phyloP scores from a whole-genome alignment of 2,888 invertebrate species.

The Ommatoiulus sabulosus region DNA sequence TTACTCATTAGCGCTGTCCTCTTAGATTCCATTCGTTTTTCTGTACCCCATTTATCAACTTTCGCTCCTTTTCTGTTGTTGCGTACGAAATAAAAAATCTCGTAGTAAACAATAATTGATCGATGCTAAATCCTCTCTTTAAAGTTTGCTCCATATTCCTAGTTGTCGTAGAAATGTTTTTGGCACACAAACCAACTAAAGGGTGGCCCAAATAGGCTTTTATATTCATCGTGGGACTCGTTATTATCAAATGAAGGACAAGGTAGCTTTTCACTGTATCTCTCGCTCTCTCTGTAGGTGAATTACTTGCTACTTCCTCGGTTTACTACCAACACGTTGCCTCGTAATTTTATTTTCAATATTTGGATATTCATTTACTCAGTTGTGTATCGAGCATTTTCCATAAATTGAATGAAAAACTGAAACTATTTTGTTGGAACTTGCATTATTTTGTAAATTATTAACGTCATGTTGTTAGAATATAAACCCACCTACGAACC shows the following conservation, averaged over 20 bases:
- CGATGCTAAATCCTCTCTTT: background rate
- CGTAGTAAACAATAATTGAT: background rate
- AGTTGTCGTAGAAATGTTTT: conserved; percentile 23
- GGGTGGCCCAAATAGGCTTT: conserved; percentile 47
- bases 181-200: conserved; percentile 51
- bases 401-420: too few species aligned
- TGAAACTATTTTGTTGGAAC: too few species aligned
- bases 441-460: too few species aligned
- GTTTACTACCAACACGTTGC: background rate
- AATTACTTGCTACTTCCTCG: background rate
- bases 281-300: conserved; percentile 1
- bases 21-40: too few species aligned
- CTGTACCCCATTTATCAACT: too few species aligned
- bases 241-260: conserved; percentile 48
- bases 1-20: too few species aligned
- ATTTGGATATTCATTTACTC: too few species aligned
- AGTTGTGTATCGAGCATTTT: too few species aligned
- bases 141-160: conserved; percentile 6
- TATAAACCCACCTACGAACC: too few species aligned
- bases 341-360: too few species aligned
- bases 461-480: too few species aligned
- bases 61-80: too few species aligned
- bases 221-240: conserved; percentile 49
- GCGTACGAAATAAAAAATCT: background rate
- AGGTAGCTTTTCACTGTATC: conserved; percentile 27